A percentile compares a stretch with the other conserved stretches of the same genome.
Evolutionary conservation across 2,888 invertebrate species (phyloP).

Genomic region (Cosmopolites sordidus): DNA sequence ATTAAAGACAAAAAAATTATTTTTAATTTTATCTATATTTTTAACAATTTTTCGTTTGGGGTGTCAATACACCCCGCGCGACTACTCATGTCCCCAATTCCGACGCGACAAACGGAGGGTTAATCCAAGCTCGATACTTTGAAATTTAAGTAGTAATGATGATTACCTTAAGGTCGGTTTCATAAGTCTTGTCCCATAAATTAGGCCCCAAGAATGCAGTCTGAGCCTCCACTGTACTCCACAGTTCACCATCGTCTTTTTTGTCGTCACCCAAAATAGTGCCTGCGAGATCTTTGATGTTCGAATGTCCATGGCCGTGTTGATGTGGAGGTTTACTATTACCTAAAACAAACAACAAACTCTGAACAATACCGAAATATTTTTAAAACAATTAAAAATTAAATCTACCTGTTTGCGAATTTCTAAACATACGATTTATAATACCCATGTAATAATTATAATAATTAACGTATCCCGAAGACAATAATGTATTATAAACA

Average conservation of each 20-base stretch:
- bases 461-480: constrained; percentile 15
- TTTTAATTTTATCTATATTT: too few relatives aligned
- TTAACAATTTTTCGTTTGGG: too few relatives aligned
- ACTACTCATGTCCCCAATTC: too few relatives aligned
- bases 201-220: constrained; percentile 95
- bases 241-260: constrained; percentile 81
- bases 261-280: constrained; percentile 59
- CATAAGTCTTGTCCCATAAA: constrained; percentile 94
- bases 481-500: constrained; percentile 2
- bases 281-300: constrained; percentile 48
- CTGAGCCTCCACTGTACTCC: constrained; percentile 84
- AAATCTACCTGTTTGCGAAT: constrained; percentile 3
- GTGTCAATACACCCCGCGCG: too few relatives aligned
- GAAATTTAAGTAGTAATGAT: not conserved
- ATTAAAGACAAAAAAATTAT: too few relatives aligned
- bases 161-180: constrained; percentile 92
- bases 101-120: too few relatives aligned
- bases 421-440: constrained; percentile 5
- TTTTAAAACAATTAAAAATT: too few relatives aligned
- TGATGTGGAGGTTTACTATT: constrained; percentile 49
- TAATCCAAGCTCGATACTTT: too few relatives aligned
- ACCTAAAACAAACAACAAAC: constrained; percentile 37
- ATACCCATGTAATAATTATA: constrained; percentile 15
- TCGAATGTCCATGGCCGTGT: constrained; percentile 48
- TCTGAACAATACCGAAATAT: too few relatives aligned